Conservation (phyloP, 2,113 vertebrate genomes). For the Myiozetetes cayanensis region DNA sequence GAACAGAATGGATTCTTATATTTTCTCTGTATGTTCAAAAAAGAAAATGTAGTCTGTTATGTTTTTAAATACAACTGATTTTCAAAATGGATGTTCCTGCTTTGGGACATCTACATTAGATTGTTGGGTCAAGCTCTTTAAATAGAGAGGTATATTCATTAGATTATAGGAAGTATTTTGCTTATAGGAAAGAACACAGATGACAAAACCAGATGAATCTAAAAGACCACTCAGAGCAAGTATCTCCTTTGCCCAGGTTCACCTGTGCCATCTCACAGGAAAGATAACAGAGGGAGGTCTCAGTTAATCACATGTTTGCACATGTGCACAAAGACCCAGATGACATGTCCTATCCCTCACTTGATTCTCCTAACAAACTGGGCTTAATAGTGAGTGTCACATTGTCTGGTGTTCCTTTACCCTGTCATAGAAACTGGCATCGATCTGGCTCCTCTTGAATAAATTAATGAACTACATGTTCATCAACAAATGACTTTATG, state of each 20-base stretch:
- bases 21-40: neutral
- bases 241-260: neutral
- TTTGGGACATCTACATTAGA: neutral
- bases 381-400: neutral
- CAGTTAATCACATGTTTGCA: neutral
- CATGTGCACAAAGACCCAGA: rapidly evolving
- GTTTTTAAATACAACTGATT: neutral
- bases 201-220: neutral
- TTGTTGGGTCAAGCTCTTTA: neutral
- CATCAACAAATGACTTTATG: neutral
- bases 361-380: neutral
- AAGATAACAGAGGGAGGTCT: neutral
- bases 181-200: neutral
- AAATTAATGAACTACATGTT: neutral
- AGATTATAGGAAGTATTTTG: neutral
- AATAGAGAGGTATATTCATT: neutral
- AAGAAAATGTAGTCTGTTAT: neutral
- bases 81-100: neutral
- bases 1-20: neutral
- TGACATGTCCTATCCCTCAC: neutral
- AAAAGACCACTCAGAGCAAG: neutral
- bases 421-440: neutral
- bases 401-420: neutral
- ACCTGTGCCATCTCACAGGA: neutral
- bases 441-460: neutral